These are phyloP conservation scores for Limnephilus marmoratus DNA, from an alignment of 2,888 invertebrate genomes.

Conservation along the genomic window DNA sequence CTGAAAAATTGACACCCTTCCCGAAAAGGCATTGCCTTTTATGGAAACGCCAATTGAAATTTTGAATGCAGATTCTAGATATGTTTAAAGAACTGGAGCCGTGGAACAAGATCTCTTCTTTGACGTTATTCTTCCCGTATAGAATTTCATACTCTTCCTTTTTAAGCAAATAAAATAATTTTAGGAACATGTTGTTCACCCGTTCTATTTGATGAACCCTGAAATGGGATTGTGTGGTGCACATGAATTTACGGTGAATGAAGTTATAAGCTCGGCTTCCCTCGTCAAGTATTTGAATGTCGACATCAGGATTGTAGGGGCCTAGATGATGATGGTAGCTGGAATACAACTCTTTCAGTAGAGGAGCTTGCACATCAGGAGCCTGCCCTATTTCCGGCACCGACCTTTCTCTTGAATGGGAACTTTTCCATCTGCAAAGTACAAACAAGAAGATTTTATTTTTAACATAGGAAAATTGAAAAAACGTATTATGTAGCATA, in stretches of 20 bases:
- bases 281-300: not conserved
- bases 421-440: not conserved
- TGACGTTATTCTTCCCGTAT: slow-evolving; percentile 58
- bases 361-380: not conserved
- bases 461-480: not conserved
- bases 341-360: not conserved
- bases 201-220: slow-evolving; percentile 59
- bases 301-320: not conserved
- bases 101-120: slow-evolving; percentile 67
- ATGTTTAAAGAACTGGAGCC: slow-evolving; percentile 67
- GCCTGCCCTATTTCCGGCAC: not conserved
- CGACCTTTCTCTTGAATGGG: not conserved
- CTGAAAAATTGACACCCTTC: slow-evolving; percentile 68
- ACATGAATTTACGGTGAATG: not conserved
- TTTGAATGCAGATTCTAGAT: slow-evolving; percentile 67
- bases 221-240: slow-evolving; percentile 53
- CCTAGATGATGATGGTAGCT: not conserved
- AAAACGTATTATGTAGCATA: too few relatives aligned
- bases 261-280: not conserved
- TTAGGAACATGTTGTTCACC: slow-evolving; percentile 63
- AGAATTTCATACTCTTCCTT: slow-evolving; percentile 64
- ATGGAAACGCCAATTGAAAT: slow-evolving; percentile 69
- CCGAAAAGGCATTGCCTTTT: slow-evolving; percentile 68
- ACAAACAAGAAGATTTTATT: not conserved
- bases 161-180: slow-evolving; percentile 64